Conservation (phyloP, 2,888 invertebrate species). For the Rhagonycha lutea region DNA sequence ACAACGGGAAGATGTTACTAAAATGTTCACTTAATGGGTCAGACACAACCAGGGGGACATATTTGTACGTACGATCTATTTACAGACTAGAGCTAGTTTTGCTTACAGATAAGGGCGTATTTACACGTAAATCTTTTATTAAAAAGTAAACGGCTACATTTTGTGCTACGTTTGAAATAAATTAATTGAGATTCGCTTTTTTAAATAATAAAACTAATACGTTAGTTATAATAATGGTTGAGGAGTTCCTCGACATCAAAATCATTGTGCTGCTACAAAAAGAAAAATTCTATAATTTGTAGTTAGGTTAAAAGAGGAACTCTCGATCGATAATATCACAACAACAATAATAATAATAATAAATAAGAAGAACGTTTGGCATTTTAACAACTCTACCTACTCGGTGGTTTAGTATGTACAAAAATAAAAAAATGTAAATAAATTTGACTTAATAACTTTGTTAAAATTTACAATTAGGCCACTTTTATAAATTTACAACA, state of each 20-base stretch:
- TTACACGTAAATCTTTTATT: constrained; percentile 33
- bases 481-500: background rate
- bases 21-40: constrained; percentile 32
- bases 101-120: constrained; percentile 45
- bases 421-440: background rate
- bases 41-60: constrained; percentile 37
- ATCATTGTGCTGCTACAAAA: constrained; percentile 17
- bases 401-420: background rate
- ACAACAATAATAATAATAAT: background rate
- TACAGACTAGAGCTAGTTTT: constrained; percentile 49
- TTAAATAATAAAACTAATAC: background rate
- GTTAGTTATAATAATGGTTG: background rate
- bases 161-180: background rate
- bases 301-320: background rate
- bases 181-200: background rate
- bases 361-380: constrained; percentile 16
- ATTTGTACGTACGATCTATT: constrained; percentile 49
- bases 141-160: constrained; percentile 6
- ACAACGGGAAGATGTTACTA: constrained; percentile 33
- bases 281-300: background rate
- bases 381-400: background rate
- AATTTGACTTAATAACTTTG: background rate
- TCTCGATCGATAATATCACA: background rate
- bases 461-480: background rate
- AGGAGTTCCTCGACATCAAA: background rate